These are phyloP conservation scores for Hemibagrus guttatus DNA, from an alignment of 2,797 vertebrate genomes.

Conservation along the genomic window DNA sequence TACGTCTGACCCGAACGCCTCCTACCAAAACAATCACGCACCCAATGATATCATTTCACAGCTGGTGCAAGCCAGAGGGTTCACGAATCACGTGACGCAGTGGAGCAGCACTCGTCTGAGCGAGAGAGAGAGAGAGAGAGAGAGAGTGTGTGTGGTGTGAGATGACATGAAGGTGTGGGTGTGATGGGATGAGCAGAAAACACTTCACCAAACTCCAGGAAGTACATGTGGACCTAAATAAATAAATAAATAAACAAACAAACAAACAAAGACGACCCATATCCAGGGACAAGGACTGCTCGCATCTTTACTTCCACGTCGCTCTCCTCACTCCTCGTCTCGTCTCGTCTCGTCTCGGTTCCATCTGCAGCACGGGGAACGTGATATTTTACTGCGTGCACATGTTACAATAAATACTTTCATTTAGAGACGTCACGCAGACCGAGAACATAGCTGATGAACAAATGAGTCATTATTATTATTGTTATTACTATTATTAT, in stretches of 20 bases:
- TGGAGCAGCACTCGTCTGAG: background rate
- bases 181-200: constrained; percentile 23
- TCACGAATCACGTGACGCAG: background rate
- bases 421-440: background rate
- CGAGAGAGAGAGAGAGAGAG: background rate
- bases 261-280: background rate
- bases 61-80: constrained; percentile 17
- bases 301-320: background rate
- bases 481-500: no score
- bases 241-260: background rate
- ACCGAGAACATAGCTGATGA: background rate
- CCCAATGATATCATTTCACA: constrained; percentile 46
- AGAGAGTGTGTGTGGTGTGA: background rate
- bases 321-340: background rate
- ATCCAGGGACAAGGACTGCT: constrained; percentile 17
- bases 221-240: constrained; percentile 26
- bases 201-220: constrained; percentile 33
- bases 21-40: constrained; percentile 53
- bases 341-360: background rate
- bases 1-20: constrained; percentile 46
- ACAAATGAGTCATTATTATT: background rate
- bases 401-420: background rate
- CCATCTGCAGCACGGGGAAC: background rate
- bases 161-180: constrained; percentile 9
- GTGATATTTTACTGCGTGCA: background rate